Conservation (phyloP, 2,113 vertebrate species). For the Charina bottae region DNA sequence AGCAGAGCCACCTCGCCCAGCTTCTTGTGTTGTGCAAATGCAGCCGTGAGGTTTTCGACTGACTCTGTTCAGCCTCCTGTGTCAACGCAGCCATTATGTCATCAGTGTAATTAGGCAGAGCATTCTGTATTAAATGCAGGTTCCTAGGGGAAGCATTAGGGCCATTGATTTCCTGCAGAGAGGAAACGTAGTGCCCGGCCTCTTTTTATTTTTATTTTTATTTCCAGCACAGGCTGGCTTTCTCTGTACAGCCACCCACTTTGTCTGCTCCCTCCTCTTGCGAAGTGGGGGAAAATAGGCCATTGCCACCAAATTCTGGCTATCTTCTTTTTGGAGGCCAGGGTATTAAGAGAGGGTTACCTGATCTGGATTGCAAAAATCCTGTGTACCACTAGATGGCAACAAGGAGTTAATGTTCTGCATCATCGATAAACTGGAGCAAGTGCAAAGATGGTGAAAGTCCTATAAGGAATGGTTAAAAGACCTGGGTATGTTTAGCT, state of each 20-base stretch:
- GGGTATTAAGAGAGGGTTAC: not conserved
- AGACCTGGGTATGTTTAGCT: not conserved
- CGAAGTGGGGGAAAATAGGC: not conserved
- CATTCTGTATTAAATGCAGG: not conserved
- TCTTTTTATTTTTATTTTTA: not conserved
- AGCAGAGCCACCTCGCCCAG: not conserved
- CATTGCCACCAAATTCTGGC: not conserved
- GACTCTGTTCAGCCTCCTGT: not conserved
- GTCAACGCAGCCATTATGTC: not conserved
- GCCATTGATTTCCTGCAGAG: not conserved
- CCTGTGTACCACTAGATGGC: not conserved
- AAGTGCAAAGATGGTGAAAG: not conserved
- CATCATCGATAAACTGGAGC: not conserved
- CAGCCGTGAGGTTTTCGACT: not conserved
- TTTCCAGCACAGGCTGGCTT: not conserved
- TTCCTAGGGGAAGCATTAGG: not conserved
- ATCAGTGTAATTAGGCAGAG: not conserved
- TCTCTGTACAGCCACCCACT: not conserved
- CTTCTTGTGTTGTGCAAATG: not conserved
- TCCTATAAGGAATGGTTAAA: not conserved
- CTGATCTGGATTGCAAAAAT: not conserved
- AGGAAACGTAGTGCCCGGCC: not conserved
- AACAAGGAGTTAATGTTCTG: not conserved
- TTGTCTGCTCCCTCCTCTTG: not conserved
- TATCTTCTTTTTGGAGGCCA: not conserved